A percentile compares a stretch with the other conserved stretches of the same genome.
phyloP scores from a whole-genome alignment of 2,113 vertebrate genomes.

The Calyptomena viridis region DNA sequence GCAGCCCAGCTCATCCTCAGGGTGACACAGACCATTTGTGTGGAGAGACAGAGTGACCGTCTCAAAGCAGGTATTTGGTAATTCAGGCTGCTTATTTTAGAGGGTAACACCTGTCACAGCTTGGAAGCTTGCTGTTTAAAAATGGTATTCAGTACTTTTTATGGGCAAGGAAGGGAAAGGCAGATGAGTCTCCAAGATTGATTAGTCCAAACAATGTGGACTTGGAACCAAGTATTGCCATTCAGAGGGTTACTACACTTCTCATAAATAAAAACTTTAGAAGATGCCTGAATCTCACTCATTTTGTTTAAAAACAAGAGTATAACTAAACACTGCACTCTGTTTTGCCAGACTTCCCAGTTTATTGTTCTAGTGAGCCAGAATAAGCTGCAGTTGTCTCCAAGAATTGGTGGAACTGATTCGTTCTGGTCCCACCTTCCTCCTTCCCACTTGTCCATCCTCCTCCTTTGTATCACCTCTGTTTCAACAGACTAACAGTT shows the following conservation, averaged over 20 bases:
- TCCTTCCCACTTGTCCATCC: not conserved
- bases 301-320: not conserved
- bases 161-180: not conserved
- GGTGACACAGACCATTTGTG: accelerated
- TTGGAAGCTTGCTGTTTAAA: not conserved
- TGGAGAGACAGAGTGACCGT: not conserved
- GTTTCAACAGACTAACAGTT: not conserved
- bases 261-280: not conserved
- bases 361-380: not conserved
- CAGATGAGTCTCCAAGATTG: not conserved
- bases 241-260: not conserved
- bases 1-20: not conserved
- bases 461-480: not conserved
- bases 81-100: not conserved
- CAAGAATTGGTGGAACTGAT: not conserved
- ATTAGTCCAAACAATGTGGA: not conserved
- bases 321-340: not conserved
- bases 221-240: not conserved
- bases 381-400: not conserved
- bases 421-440: not conserved
- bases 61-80: not conserved
- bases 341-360: not conserved
- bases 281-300: not conserved
- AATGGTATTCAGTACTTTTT: not conserved
- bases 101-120: not conserved